phyloP scores from a whole-genome alignment of 2,113 vertebrate genomes.

The Notothenia coriiceps region DNA sequence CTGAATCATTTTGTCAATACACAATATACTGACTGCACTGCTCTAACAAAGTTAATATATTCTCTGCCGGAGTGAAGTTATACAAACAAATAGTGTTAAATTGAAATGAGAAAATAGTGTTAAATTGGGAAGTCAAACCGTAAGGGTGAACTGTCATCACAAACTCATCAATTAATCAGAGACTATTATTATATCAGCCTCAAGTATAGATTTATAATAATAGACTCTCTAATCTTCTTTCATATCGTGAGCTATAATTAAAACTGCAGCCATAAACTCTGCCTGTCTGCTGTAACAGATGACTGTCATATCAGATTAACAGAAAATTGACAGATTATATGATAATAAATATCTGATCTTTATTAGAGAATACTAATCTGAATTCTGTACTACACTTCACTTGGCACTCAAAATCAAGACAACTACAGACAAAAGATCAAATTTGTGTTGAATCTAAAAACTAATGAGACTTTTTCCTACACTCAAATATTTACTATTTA shows the following conservation, averaged over 20 bases:
- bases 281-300: background rate
- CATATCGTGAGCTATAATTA: constrained; percentile 17
- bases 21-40: background rate
- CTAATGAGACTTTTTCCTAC: background rate
- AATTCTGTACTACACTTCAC: background rate
- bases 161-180: constrained; percentile 3
- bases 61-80: background rate
- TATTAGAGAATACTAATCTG: background rate
- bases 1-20: background rate
- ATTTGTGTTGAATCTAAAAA: background rate
- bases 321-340: background rate
- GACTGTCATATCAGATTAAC: background rate
- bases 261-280: constrained; percentile 8
- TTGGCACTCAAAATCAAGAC: background rate
- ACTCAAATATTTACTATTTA: background rate
- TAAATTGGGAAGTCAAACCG: background rate
- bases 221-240: background rate
- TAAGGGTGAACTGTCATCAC: background rate
- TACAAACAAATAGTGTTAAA: too few species aligned
- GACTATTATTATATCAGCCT: background rate
- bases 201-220: constrained; percentile 1
- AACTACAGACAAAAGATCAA: background rate
- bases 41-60: background rate
- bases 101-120: too few species aligned
- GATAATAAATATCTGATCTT: background rate